Evolutionary conservation across 2,797 vertebrate genomes (phyloP), one percentile per base, ranked within the genome.

Genomic region (Rhyacichthys aspro): DNA sequence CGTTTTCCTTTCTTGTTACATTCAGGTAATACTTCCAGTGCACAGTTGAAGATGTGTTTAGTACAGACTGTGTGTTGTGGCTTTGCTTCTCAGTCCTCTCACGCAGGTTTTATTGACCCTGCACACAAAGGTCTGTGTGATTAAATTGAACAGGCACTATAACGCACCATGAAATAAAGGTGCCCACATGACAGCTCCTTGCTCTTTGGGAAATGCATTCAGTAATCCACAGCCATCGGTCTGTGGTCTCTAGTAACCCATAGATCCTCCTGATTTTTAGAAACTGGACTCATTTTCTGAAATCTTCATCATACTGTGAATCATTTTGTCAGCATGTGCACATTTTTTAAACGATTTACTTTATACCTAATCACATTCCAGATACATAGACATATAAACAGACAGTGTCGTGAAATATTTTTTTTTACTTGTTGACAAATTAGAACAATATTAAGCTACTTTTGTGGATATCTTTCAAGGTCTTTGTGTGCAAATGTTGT

Each of bases 161-260:
- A 88, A 85, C 11, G 10, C 50, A 64, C 70, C 77, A 67, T 87
- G 78, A 86, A 90, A 88, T 86, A 86, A 88, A 84, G 66, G 50
- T 56, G 53, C 43, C 60, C 48, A 50, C 16, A 65, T 63, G 59
- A 70, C 79, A 59, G 61, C 52, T 47, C 61, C 59, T 60, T 59
- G 49, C 69, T 60, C 48, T 65, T 52, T 58, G 18, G 47, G 42
- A 67, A 59, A 70, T 68, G 17, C 55, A 34, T 50, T 57, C 14
- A 76, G 50, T 63, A 53, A 15, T 64, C 56, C 11, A 18, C 14
- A 64, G 37, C 58, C 59, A 37, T 56, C 11, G 49, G 39, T 59
- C 38, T 15, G 2, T 42, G 34, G 33, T 55, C 39, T 16, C 16
- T 70, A 62, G 53, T 14, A 63, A 17, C 28, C 34, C 46, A 18